A percentile compares a stretch with the other conserved stretches of the same genome.
Evolutionary conservation across 2,888 invertebrate species (phyloP).

Genomic region (Agrypnus murinus): DNA sequence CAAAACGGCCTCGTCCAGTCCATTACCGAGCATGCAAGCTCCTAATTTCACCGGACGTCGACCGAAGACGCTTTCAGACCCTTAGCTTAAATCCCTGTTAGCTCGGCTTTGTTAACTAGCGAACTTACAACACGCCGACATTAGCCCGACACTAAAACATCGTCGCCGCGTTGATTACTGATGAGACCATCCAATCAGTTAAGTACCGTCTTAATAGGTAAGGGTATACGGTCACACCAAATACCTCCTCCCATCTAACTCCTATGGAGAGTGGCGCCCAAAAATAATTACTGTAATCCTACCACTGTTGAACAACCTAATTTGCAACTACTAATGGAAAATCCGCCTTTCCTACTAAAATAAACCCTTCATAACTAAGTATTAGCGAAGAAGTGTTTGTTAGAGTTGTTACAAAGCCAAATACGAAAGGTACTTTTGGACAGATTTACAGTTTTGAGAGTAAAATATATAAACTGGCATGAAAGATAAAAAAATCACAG

Average conservation of each 20-base stretch:
- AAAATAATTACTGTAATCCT: constrained; percentile 36
- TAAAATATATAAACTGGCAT: no score
- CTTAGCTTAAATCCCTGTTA: constrained; percentile 46
- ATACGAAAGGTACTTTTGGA: no score
- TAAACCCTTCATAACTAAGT: no score
- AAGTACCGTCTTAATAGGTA: constrained; percentile 48
- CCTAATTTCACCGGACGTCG: constrained; percentile 45
- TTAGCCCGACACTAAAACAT: constrained; percentile 48
- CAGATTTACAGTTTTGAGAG: no score
- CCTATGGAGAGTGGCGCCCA: constrained; percentile 15
- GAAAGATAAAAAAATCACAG: no score
- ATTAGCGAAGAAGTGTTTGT: no score
- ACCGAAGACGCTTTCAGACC: constrained; percentile 44
- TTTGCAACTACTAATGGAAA: constrained; percentile 1
- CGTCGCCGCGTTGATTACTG: constrained; percentile 55
- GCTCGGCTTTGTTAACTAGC: constrained; percentile 49
- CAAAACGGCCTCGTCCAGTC: constrained; percentile 46
- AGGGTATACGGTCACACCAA: constrained; percentile 41
- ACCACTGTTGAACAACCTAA: constrained; percentile 25
- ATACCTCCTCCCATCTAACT: constrained; percentile 20
- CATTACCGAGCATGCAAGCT: constrained; percentile 41
- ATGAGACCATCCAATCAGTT: constrained; percentile 50
- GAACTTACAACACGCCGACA: constrained; percentile 45
- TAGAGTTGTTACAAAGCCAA: no score
- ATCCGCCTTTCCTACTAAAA: no score